Evolutionary conservation across 2,797 vertebrate species (phyloP).

Genomic region (Liparis tanakae): DNA sequence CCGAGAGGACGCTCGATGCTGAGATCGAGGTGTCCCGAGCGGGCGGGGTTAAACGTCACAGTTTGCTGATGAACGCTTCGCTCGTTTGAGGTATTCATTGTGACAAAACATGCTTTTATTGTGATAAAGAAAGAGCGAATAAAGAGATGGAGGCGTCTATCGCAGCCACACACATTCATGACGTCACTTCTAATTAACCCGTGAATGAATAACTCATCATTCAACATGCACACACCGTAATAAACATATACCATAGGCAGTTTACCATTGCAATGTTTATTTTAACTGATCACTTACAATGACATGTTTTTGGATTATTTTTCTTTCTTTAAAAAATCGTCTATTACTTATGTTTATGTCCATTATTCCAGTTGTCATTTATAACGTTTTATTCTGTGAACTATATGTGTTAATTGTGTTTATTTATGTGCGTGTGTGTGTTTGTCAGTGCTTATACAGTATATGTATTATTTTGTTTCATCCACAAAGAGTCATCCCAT

Average conservation of each 20-base stretch:
- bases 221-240: background rate
- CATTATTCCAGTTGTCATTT: background rate
- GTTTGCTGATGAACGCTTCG: background rate
- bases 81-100: background rate
- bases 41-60: slow-evolving; percentile 34
- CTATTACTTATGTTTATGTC: background rate
- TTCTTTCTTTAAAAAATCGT: background rate
- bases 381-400: background rate
- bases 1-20: slow-evolving; percentile 23
- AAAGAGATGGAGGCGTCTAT: background rate
- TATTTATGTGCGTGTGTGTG: background rate
- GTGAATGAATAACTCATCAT: background rate
- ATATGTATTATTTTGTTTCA: background rate
- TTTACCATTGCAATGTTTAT: background rate
- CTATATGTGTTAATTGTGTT: background rate
- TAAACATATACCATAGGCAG: background rate
- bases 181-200: background rate
- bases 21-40: rapidly evolving
- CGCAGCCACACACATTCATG: background rate
- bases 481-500: background rate
- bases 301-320: background rate
- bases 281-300: background rate
- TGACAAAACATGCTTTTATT: background rate
- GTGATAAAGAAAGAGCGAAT: background rate
- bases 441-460: background rate